phyloP scores from a whole-genome alignment of 2,113 vertebrate species.

The Ammodramus savannarum region DNA sequence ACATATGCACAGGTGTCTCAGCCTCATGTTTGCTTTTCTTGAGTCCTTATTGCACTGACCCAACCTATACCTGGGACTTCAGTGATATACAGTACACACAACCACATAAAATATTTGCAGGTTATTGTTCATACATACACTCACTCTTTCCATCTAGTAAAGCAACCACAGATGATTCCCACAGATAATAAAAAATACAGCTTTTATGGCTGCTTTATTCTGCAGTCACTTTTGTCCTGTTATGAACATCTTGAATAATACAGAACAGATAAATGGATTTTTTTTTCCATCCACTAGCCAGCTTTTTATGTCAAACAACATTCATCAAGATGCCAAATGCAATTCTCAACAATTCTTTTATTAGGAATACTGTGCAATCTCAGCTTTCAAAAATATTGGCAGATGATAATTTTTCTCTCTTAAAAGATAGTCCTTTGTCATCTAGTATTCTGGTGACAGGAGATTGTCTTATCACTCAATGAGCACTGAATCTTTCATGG shows the following conservation, averaged over 20 bases:
- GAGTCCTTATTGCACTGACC: background rate
- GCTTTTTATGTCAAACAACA: slow-evolving; percentile 7
- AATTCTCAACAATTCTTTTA: background rate
- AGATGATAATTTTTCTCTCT: slow-evolving; percentile 40
- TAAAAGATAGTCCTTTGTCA: slow-evolving; percentile 4
- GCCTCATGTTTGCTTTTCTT: background rate
- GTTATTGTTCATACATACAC: background rate
- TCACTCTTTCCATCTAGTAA: background rate
- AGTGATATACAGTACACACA: too few species aligned
- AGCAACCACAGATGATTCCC: background rate
- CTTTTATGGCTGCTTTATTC: background rate
- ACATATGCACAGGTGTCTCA: background rate
- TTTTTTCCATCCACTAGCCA: background rate
- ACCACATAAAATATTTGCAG: background rate
- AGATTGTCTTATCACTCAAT: background rate
- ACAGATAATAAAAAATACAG: background rate
- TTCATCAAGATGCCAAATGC: slow-evolving; percentile 29
- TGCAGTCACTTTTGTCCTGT: background rate
- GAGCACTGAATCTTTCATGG: background rate
- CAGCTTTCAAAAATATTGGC: slow-evolving; percentile 42
- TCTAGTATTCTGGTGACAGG: background rate
- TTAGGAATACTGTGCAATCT: background rate
- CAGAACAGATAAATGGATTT: background rate
- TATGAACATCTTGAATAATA: background rate
- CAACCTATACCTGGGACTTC: background rate